Conservation (phyloP, 53 echinoderm and acorn worm genomes). For the Zoroaster sp. region DNA sequence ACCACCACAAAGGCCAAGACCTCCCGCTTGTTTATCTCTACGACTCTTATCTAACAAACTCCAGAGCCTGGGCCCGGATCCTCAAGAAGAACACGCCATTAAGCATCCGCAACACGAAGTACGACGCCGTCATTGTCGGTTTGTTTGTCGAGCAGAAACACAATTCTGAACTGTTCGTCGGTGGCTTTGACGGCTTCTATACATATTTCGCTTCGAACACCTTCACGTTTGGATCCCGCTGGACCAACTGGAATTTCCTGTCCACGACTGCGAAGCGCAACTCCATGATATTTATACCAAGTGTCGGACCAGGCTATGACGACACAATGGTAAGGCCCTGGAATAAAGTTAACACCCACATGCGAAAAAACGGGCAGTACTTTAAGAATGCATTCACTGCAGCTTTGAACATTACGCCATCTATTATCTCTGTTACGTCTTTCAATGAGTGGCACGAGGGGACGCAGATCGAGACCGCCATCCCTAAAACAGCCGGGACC, state of each 20-base stretch:
- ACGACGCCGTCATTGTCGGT: conserved; percentile 83
- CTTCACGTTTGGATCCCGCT: conserved; percentile 86
- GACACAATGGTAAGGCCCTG: conserved; percentile 84
- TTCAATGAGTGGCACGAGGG: conserved; percentile 99
- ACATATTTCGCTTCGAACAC: conserved; percentile 90
- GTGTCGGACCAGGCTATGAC: conserved; percentile 91
- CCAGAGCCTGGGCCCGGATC: conserved; percentile 72
- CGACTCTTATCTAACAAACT: conserved; percentile 80
- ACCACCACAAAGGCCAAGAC: conserved; percentile 26
- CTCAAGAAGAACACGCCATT: conserved; percentile 52
- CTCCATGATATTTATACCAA: conserved; percentile 79
- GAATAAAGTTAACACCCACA: conserved; percentile 80
- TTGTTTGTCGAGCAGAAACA: conserved; percentile 80
- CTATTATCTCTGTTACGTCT: conserved; percentile 85
- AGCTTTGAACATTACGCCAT: conserved; percentile 60
- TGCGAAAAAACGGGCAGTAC: conserved; percentile 70
- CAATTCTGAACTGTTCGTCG: conserved; percentile 52
- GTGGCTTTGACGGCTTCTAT: conserved; percentile 91
- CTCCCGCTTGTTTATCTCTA: conserved; percentile 88
- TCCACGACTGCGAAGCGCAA: conserved; percentile 60
- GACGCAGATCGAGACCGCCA: conserved; percentile 85
- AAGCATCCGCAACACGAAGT: conserved; percentile 69
- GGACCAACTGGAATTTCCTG: conserved; percentile 79
- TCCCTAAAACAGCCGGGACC: conserved; percentile 51
- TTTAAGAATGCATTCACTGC: conserved; percentile 72